Percentiles rank a stretch among this genome's conserved stretches.
phyloP scores from a whole-genome alignment of 2,113 vertebrate genomes.

The Scortum barcoo region DNA sequence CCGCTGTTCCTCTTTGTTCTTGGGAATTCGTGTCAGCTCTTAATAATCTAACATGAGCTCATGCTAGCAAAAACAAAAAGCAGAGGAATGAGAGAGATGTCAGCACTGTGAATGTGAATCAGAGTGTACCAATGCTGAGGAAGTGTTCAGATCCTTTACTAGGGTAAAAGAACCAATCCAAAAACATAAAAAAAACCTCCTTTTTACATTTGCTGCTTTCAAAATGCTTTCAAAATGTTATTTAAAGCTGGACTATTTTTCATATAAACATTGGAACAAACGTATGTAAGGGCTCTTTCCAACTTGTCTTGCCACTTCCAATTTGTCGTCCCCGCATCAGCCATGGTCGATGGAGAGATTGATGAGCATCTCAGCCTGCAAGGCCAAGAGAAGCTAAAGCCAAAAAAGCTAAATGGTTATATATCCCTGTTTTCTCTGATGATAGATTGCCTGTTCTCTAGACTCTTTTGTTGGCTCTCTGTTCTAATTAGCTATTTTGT shows the following conservation, averaged over 20 bases:
- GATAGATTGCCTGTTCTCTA: conserved; percentile 24
- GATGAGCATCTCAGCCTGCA: conserved; percentile 7
- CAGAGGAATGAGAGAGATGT: not conserved
- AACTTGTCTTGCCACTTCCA: not conserved
- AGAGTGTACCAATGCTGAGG: not conserved
- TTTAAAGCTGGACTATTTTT: not conserved
- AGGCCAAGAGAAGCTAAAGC: conserved; percentile 4
- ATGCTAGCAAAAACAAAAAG: conserved; percentile 10
- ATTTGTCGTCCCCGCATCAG: not conserved
- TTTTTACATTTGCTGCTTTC: not conserved
- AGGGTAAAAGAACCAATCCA: not conserved
- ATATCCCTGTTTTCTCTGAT: not conserved
- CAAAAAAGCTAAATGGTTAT: conserved; percentile 9
- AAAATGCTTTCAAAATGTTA: not conserved
- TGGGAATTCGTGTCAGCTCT: conserved; percentile 25
- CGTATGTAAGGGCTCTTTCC: not conserved
- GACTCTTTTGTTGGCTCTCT: conserved; percentile 5
- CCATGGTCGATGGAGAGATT: not conserved
- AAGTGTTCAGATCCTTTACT: conserved; percentile 1
- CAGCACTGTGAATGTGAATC: not conserved
- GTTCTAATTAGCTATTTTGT: conserved; percentile 45
- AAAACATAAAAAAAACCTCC: too few species aligned
- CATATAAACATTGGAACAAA: not conserved
- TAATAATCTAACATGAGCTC: conserved; percentile 24
- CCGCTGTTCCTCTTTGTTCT: conserved; percentile 34